Evolutionary conservation across 2,888 invertebrate species (phyloP).

Genomic region (Drosophila gaucha): DNA sequence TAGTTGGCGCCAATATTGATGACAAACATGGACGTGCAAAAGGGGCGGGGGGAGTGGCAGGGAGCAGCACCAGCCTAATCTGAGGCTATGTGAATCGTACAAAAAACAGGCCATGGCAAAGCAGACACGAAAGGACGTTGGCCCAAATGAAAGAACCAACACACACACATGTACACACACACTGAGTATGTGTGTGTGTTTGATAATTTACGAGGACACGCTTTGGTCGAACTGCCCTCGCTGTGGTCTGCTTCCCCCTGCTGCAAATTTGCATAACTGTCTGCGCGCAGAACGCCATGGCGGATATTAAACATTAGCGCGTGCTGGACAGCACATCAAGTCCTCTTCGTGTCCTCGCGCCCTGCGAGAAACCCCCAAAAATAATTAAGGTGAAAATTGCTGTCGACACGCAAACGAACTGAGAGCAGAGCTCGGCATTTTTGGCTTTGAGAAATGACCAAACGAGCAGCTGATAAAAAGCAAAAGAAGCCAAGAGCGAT

Average conservation of each 20-base stretch:
- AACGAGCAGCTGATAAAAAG: slow-evolving; percentile 57
- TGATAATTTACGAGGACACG: slow-evolving; percentile 76
- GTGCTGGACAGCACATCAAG: slow-evolving; percentile 69
- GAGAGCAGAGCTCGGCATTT: slow-evolving; percentile 24
- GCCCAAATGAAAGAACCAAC: slow-evolving; percentile 68
- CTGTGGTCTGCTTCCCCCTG: slow-evolving; percentile 10
- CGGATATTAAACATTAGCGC: slow-evolving; percentile 80
- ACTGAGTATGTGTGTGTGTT: slow-evolving; percentile 33
- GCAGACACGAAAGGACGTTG: slow-evolving; percentile 72
- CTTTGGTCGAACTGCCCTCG: slow-evolving; percentile 59
- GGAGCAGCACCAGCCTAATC: slow-evolving; percentile 36
- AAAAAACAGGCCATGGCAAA: slow-evolving; percentile 62
- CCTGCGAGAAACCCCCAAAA: slow-evolving; percentile 50
- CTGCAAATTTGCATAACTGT: slow-evolving; percentile 82
- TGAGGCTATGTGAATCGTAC: slow-evolving; percentile 20
- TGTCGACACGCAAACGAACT: slow-evolving; percentile 71
- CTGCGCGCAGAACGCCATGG: slow-evolving; percentile 51
- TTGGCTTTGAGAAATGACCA: slow-evolving; percentile 68
- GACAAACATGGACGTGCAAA: slow-evolving; percentile 48
- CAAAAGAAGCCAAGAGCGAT: slow-evolving; percentile 13
- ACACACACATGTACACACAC: slow-evolving; percentile 35
- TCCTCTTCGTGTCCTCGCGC: not conserved
- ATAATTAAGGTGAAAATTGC: slow-evolving; percentile 81
- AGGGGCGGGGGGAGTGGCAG: too few relatives aligned
- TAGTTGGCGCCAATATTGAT: slow-evolving; percentile 75